Base-by-base conservation (phyloP, 2,113 vertebrate species). In the Engystomops pustulosus region DNA sequence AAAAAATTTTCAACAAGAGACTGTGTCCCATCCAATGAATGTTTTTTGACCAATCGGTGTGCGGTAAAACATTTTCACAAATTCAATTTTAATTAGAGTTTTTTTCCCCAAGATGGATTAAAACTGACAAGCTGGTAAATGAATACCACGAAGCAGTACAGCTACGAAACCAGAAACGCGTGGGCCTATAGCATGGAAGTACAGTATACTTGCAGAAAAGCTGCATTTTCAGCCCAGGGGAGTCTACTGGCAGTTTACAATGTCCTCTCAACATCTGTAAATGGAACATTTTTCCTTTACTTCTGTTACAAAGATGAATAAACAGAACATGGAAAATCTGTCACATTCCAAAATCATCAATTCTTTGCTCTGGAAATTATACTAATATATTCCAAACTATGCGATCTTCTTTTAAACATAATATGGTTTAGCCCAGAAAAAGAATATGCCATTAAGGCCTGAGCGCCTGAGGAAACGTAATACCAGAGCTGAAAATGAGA, bases 311-410 rank as follows among this genome's bases (percentile, higher is more conserved):
- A 77, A 80, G 10, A 86, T 51, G 80, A 25, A 83, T 0, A 38
- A 87, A 83, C 27, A 85, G 87, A 87, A 69, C 2, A 69, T 3
- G 7, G 47, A 71, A 86, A 86, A 79, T 6, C 55, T 79, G 79
- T 83, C 80, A 77, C 74, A 81, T 85, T 76, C 79, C 84, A 81
- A 76, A 76, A 81, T 81, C 78, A 84, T 84, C 83, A 85, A 85
- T 79, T 69, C 47, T 70, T n/a, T 79, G 36, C 34, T 55, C 62
- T 79, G 83, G 62, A 85, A 83, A 85, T 85, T 79, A 78, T 18
- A 79, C 74, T 55, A 67, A 79, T 58, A 79, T 85, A 85, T 85
- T 79, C 60, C 82, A 85, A 77, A 58, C 32, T 27, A 58, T 58
- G 82, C 49, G 20, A 79, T 85, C 62, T 79, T 47, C 58, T 65